Percentiles rank a stretch among this genome's conserved stretches.
These are phyloP conservation scores for Tachypleus tridentatus DNA, from an alignment of 1,140 invertebrate genomes.

Conservation along the genomic window DNA sequence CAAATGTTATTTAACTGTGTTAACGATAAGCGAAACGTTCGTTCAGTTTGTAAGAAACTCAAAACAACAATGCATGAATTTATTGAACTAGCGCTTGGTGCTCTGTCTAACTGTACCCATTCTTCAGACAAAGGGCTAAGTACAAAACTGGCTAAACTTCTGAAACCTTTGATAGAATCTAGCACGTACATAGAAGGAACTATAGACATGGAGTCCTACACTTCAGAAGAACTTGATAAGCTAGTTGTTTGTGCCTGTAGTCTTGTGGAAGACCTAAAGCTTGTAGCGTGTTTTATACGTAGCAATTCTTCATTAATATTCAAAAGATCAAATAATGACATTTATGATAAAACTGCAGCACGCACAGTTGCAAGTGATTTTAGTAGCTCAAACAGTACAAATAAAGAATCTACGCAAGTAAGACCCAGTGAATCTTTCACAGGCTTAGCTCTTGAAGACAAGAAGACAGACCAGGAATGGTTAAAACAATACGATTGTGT, in stretches of 20 bases:
- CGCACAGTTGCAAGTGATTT: slow-evolving; percentile 17
- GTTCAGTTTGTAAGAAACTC: slow-evolving; percentile 57
- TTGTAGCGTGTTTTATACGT: slow-evolving; percentile 76
- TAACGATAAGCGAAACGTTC: slow-evolving; percentile 54
- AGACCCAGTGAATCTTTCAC: too few relatives aligned
- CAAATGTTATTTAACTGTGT: slow-evolving; percentile 50
- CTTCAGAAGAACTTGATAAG: slow-evolving; percentile 65
- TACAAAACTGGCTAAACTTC: slow-evolving; percentile 39
- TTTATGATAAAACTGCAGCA: slow-evolving; percentile 22
- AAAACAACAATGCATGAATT: slow-evolving; percentile 67
- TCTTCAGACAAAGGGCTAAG: slow-evolving; percentile 58
- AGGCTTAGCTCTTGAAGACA: too few relatives aligned
- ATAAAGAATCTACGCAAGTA: slow-evolving; percentile 7
- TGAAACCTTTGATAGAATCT: slow-evolving; percentile 63
- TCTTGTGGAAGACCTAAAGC: slow-evolving; percentile 71
- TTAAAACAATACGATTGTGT: slow-evolving; percentile 84
- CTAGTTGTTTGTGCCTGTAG: slow-evolving; percentile 67
- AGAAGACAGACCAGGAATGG: too few relatives aligned
- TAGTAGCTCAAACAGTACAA: slow-evolving; percentile 18
- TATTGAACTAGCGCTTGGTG: slow-evolving; percentile 72
- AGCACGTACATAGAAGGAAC: slow-evolving; percentile 58
- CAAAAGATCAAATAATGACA: slow-evolving; percentile 30
- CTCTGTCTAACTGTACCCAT: slow-evolving; percentile 69
- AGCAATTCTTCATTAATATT: slow-evolving; percentile 74
- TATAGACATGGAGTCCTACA: slow-evolving; percentile 30